Evolutionary conservation across 2,797 vertebrate genomes (phyloP), one percentile per base, ranked within the genome.

Genomic region (Halcyon leucocephala): DNA sequence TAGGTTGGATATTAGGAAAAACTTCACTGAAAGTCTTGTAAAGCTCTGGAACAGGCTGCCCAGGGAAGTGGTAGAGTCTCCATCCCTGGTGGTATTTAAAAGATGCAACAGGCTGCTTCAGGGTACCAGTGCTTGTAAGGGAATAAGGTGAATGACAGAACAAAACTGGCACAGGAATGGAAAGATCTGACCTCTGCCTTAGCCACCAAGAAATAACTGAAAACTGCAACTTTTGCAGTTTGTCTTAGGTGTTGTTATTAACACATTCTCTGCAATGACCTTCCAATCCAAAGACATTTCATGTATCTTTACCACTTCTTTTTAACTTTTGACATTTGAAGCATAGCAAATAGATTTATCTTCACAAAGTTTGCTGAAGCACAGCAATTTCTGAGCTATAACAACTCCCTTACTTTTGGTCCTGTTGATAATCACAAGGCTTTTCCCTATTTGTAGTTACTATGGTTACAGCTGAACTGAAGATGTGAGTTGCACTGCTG

Each of bases 391-490:
- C 88, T 91, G 90, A 97, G 87, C 91, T 82, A 10, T 35, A 26
- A 89, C 94, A 97, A 93, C 95, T 89, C 37, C 49, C 80, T 93
- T 97, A 93, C 97, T 94, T 97, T 93, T 97, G 96, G 97, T 96
- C 71, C 21, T 93, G 83, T 37, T 86, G 94, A 93, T 97, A 97
- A 97, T 95, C 93, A 35, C 62, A 96, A 94, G 86, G 86, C 85
- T 95, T 77, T 97, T 96, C 97, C 96, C 97, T 93, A 82, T 97
- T 98, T 96, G 89, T 90, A 82, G 98, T 98, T 98, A 93, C 97
- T 95, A 98, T 98, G 97, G 98, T 98, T 97, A 98, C 98, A 22
- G 73, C 92, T 83, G 83, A 97, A 94, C 35, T 49, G 84, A 69
- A 95, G 94, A 90, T 97, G 89, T 80, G 86, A 92, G 72, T 93